A percentile compares a stretch with the other conserved stretches of the same genome.
These are phyloP conservation scores for Zaprionus taronus DNA, from an alignment of 1,140 invertebrate genomes.

Conservation along the genomic window DNA sequence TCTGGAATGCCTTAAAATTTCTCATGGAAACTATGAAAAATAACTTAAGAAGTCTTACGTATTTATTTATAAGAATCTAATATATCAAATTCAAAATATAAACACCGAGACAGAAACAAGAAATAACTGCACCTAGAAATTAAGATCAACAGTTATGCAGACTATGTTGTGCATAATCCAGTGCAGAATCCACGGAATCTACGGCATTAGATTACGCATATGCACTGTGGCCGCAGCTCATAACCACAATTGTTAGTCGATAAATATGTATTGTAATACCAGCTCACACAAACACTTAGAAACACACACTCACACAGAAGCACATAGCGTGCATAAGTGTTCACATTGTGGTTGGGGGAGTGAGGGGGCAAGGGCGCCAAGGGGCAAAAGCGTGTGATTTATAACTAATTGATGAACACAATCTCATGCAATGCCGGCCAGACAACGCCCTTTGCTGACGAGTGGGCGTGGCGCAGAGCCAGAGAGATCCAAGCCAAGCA, in stretches of 20 bases:
- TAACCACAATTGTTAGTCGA: conserved; percentile 50
- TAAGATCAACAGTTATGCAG: no score
- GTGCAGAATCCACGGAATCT: not conserved
- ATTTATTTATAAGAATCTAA: no score
- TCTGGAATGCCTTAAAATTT: not conserved
- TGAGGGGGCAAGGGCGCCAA: not conserved
- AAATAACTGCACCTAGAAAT: no score
- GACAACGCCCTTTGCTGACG: conserved; percentile 42
- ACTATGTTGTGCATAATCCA: not conserved
- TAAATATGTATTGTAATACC: conserved; percentile 52
- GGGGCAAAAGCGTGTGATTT: conserved; percentile 62
- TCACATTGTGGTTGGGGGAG: not conserved
- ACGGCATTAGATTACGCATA: conserved; percentile 37
- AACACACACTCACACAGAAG: not conserved
- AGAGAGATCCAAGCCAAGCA: not conserved
- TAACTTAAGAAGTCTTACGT: not conserved
- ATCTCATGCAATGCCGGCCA: conserved; percentile 51
- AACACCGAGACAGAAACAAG: no score
- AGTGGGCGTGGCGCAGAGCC: conserved; percentile 33
- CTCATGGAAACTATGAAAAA: not conserved
- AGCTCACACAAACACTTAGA: conserved; percentile 25
- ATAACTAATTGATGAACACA: conserved; percentile 79
- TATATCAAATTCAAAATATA: no score
- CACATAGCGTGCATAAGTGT: not conserved
- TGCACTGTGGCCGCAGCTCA: conserved; percentile 32